Conservation (phyloP, 2,113 vertebrate genomes). For the Oncorhynchus nerka region DNA sequence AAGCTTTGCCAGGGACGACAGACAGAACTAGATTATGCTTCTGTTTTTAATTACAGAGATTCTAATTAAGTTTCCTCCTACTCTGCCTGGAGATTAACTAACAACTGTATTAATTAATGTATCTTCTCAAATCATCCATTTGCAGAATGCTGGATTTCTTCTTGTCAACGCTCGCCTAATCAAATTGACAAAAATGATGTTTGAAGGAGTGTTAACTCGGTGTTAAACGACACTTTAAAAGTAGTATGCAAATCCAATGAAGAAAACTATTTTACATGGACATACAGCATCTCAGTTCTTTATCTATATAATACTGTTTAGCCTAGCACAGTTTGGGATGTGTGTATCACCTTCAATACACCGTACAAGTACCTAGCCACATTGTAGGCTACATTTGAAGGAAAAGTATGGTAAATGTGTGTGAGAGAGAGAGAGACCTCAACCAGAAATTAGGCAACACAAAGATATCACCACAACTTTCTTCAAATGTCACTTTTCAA, state of each 20-base stretch:
- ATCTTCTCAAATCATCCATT: slow-evolving; percentile 3
- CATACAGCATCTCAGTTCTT: too few relatives aligned
- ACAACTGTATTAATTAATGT: slow-evolving; percentile 20
- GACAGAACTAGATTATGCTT: background rate
- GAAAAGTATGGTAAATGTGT: background rate
- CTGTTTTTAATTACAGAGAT: slow-evolving; percentile 33
- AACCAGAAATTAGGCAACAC: background rate
- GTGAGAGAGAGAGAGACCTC: background rate
- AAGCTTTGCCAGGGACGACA: background rate
- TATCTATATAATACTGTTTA: too few relatives aligned
- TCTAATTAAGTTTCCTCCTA: slow-evolving; percentile 27
- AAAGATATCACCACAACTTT: background rate
- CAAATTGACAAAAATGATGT: too few relatives aligned
- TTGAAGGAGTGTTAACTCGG: too few relatives aligned
- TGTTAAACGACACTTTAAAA: background rate
- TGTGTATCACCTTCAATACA: too few relatives aligned
- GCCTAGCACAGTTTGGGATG: too few relatives aligned
- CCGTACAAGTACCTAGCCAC: too few relatives aligned
- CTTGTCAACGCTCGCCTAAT: too few relatives aligned
- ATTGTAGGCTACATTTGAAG: too few relatives aligned
- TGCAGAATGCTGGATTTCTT: background rate
- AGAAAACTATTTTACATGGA: background rate
- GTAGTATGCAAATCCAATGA: background rate
- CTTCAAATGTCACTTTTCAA: too few relatives aligned
- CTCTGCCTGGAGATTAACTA: slow-evolving; percentile 20